Base-by-base conservation (phyloP, 2,797 vertebrate species). In the Clarias laeviceps region DNA sequence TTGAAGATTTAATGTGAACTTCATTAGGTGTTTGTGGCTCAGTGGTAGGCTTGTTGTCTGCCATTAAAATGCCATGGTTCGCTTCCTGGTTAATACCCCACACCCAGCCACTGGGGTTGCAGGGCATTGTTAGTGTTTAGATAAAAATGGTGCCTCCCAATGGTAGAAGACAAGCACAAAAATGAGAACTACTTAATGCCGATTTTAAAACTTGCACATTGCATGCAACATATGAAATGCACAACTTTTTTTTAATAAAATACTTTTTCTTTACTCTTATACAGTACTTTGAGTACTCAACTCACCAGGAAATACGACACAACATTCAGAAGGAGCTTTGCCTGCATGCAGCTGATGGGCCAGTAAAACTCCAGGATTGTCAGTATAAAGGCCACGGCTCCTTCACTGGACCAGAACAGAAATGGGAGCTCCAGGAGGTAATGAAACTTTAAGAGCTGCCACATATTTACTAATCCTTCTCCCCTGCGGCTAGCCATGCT, bases 321-420 rank as follows among this genome's bases (percentile, higher is more conserved):
- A 99, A 97, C 91, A 96, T 99, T 88, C 97, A 98, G 94, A 99
- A 98, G 94, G 98, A 99, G 92, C 94, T 99, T 72, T 99, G 98
- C 92, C 93, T 99, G 89, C 96, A 96, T 12, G 96, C 96, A 88
- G 88, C 89, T 0, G 94, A 92, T 80, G 96, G 94, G 73, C 79
- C 90, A 0, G 94, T 96, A 88, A 96, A 95, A 90, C 95, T 99
- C 92, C 95, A 94, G 0, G 92, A 96, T 24, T 99, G 98, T 92
- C 92, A 94, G 89, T 98, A 96, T 88, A 97, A 95, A 94, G 96
- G 98, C 83, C 92, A 90, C 87, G 94, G 91, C 83, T 97, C 96
- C 1, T 88, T 94, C 57, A 94, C 94, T 0, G 89, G 92, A 83
- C 90, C 85, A 66, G 95, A 97, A 91, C 96, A 99, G 90, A 96